A percentile compares a stretch with the other conserved stretches of the same genome.
Conservation (phyloP, 2,888 invertebrate genomes). For the Gari tellinella region DNA sequence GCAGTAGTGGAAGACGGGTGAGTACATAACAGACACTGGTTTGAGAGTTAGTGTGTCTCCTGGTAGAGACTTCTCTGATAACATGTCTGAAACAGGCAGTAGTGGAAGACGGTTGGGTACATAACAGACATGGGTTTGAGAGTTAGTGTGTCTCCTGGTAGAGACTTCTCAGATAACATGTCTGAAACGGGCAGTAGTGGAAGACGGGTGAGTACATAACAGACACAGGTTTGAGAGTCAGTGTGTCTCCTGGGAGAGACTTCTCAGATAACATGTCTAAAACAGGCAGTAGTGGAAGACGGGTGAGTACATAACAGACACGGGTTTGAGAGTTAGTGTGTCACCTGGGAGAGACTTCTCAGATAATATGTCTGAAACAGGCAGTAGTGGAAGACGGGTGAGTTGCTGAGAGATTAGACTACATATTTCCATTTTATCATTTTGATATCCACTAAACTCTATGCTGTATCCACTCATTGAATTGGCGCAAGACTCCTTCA, state of each 20-base stretch:
- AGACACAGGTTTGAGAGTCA: conserved; percentile 69
- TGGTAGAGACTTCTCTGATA: conserved; percentile 75
- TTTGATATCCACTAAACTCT: not conserved
- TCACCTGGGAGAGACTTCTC: conserved; percentile 75
- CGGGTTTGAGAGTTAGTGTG: conserved; percentile 67
- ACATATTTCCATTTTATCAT: not conserved
- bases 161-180: conserved; percentile 77
- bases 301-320: conserved; percentile 85
- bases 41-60: conserved; percentile 78
- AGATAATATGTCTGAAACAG: conserved; percentile 80
- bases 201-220: conserved; percentile 85
- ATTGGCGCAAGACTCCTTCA: no score
- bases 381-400: conserved; percentile 74
- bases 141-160: conserved; percentile 75
- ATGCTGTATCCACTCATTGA: no score
- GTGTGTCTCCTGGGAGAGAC: conserved; percentile 75
- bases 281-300: conserved; percentile 74
- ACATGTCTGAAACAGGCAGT: conserved; percentile 79
- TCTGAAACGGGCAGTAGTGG: conserved; percentile 78
- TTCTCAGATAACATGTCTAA: conserved; percentile 79
- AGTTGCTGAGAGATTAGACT: no score
- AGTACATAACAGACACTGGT: conserved; percentile 85
- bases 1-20: conserved; percentile 74
- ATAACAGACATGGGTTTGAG: conserved; percentile 80
- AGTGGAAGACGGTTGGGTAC: conserved; percentile 85